Conservation (phyloP, 2,797 vertebrate genomes). For the Hydrocynus forskahlii region DNA sequence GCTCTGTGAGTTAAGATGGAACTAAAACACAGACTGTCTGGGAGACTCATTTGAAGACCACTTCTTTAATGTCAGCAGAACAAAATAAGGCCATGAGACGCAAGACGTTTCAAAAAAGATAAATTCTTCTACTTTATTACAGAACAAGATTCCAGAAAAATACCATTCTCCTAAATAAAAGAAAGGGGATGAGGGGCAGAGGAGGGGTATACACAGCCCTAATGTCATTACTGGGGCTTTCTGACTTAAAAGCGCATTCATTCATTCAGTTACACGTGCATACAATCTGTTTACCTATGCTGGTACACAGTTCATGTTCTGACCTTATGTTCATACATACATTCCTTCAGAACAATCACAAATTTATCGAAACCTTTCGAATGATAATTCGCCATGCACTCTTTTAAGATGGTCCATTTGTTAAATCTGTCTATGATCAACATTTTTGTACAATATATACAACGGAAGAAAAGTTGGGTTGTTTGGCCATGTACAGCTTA, state of each 20-base stretch:
- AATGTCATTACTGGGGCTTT: slow-evolving; percentile 44
- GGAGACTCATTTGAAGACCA: too few relatives aligned
- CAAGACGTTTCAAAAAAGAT: slow-evolving; percentile 67
- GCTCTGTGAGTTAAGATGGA: too few relatives aligned
- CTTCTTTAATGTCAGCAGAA: neutral
- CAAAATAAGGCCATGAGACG: slow-evolving; percentile 7
- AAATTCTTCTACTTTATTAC: slow-evolving; percentile 90
- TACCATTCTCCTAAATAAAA: slow-evolving; percentile 75
- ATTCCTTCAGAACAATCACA: slow-evolving; percentile 27
- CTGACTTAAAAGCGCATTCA: slow-evolving; percentile 32
- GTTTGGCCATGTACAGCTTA: slow-evolving; percentile 30
- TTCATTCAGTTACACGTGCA: slow-evolving; percentile 32
- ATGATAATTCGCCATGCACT: slow-evolving; percentile 34
- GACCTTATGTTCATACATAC: slow-evolving; percentile 25
- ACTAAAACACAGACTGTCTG: too few relatives aligned
- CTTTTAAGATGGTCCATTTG: slow-evolving; percentile 43
- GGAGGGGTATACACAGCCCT: slow-evolving; percentile 22
- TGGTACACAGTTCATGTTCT: slow-evolving; percentile 25
- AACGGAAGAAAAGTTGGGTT: slow-evolving; percentile 80
- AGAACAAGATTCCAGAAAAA: slow-evolving; percentile 87
- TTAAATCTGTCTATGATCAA: slow-evolving; percentile 69
- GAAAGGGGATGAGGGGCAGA: neutral
- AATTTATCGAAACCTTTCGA: slow-evolving; percentile 24
- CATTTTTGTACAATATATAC: slow-evolving; percentile 75
- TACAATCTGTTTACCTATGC: slow-evolving; percentile 31